Evolutionary conservation across 2,888 invertebrate genomes (phyloP), one percentile per base, ranked within the genome.

Genomic region (Drosophila paranaensis): DNA sequence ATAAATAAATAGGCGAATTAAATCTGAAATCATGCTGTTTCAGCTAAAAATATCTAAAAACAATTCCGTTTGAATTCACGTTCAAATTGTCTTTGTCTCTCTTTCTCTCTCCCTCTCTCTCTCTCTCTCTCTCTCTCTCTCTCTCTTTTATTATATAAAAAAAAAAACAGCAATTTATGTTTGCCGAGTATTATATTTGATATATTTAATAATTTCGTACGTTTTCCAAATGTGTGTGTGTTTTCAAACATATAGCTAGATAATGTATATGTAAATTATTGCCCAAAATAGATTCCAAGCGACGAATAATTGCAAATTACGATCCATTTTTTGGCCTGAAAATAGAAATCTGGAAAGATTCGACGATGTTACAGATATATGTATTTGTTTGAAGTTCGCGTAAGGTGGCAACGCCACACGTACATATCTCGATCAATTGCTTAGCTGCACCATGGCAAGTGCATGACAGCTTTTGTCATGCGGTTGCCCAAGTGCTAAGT

Each of bases 1-100:
- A 35, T 50, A 50, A 50, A 50, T 50, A 50, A 50, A 50, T 50
- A 50, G 6, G n/a, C 6, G 50, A 35, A 50, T 50, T 50, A 50
- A 3, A 33, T 33, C 25, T 37, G 37, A 25, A 37, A 37, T 37
- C 46, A 48, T n/a, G 30, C n/a, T 48, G 30, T 30, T 30, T 30
- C 50, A 35, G 50, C 35, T 35, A 35, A 35, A 50, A 50, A 50
- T 50, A 50, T 16, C 37, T 25, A 37, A 20, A 37, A 53, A 20
- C 51, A 53, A 37, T 53, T 37, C 37, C 25, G 20, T 37, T 37
- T 25, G 37, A 53, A 14, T 14, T 53, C 25, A 20, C 35, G 16
- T 20, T 51, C 2, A 53, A 37, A 37, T 35, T 50, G 51, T 35
- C 20, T 25, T 25, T 40, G n/a, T 16, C 40, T 54, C n/a, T 39